phyloP scores from a whole-genome alignment of 2,113 vertebrate species.

The Scomber japonicus region DNA sequence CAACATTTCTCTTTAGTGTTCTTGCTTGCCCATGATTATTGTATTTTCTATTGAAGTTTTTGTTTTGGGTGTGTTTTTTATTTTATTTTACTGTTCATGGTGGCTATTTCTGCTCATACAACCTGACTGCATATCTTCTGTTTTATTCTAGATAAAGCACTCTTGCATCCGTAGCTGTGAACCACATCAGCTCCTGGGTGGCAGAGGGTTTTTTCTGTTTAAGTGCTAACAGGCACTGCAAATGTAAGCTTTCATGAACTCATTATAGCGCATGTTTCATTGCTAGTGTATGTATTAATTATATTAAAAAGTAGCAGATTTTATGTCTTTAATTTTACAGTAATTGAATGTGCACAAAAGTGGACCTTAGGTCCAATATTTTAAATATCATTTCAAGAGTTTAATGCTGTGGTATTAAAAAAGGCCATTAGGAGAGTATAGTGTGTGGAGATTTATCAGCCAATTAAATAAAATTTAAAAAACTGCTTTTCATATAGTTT shows the following conservation, averaged over 20 bases:
- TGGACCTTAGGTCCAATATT: conserved; percentile 14
- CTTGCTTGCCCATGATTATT: background rate
- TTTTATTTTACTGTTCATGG: background rate
- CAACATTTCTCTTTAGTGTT: background rate
- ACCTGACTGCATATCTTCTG: background rate
- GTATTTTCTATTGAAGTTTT: background rate
- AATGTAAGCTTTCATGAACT: conserved; percentile 3
- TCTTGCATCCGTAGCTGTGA: background rate
- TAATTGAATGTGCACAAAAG: conserved; percentile 18
- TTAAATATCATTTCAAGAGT: conserved; percentile 7
- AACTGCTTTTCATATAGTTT: background rate
- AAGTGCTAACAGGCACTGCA: background rate
- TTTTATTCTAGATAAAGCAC: background rate
- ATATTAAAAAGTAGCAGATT: background rate
- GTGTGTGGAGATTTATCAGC: conserved; percentile 8
- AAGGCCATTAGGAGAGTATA: conserved; percentile 14
- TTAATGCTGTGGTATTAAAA: conserved; percentile 9
- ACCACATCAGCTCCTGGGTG: background rate
- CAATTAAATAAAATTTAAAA: background rate
- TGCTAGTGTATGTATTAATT: conserved; percentile 1
- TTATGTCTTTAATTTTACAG: background rate
- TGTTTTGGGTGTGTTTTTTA: background rate
- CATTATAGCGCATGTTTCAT: conserved; percentile 2
- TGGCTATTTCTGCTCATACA: background rate
- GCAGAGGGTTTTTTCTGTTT: background rate